Evolutionary conservation across 2,113 vertebrate species (phyloP).

Genomic region (Tenrec ecaudatus): DNA sequence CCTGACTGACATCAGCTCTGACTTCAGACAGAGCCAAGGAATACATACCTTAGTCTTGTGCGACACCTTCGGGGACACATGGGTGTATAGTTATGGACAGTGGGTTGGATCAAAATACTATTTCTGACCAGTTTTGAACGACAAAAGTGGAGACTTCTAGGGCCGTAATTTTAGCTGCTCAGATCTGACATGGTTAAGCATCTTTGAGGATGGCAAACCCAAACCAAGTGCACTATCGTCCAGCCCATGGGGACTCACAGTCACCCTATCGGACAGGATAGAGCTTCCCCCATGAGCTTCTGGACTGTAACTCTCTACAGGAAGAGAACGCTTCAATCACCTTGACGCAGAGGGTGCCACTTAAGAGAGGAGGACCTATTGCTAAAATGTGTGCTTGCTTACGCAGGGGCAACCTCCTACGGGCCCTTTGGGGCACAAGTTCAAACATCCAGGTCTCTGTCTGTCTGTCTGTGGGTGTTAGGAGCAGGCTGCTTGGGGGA

Average conservation of each 20-base stretch:
- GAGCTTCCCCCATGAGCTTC: too few relatives aligned
- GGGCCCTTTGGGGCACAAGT: background rate
- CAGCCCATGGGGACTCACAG: too few relatives aligned
- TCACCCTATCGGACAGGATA: too few relatives aligned
- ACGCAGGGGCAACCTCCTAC: background rate
- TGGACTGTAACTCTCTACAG: too few relatives aligned
- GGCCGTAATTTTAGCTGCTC: background rate
- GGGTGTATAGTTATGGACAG: background rate
- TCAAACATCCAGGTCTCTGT: background rate
- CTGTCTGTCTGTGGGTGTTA: background rate
- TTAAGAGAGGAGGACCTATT: background rate
- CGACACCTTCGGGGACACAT: background rate
- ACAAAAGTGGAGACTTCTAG: background rate
- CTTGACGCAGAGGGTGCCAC: background rate
- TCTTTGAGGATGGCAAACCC: background rate
- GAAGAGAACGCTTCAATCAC: too few relatives aligned
- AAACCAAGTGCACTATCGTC: too few relatives aligned
- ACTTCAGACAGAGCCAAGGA: background rate
- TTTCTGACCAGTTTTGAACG: slow-evolving; percentile 8
- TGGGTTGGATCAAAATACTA: slow-evolving; percentile 2
- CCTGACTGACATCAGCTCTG: background rate
- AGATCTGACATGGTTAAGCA: background rate
- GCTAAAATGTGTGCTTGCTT: background rate
- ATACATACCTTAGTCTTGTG: background rate
- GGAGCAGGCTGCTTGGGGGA: background rate